phyloP scores from a whole-genome alignment of 2,113 vertebrate genomes.

The Monopterus albus region DNA sequence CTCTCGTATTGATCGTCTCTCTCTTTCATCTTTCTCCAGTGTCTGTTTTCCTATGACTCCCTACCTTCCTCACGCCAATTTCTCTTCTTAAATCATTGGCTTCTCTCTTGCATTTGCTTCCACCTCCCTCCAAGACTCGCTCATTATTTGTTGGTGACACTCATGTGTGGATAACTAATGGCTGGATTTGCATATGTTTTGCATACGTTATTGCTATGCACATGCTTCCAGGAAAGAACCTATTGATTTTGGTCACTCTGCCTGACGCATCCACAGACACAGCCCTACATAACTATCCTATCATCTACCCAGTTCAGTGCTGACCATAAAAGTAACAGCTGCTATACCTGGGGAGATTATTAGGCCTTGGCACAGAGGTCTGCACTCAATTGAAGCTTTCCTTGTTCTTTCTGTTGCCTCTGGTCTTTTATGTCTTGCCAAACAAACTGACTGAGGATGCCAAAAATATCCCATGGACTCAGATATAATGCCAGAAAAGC shows the following conservation, averaged over 20 bases:
- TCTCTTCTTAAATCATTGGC: not conserved
- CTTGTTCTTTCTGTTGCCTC: slow-evolving; percentile 28
- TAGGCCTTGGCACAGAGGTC: slow-evolving; percentile 41
- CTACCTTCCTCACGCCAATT: not conserved
- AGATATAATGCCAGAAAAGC: slow-evolving; percentile 23
- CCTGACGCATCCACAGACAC: not conserved
- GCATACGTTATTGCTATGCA: too few relatives aligned
- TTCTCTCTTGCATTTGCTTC: not conserved
- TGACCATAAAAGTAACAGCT: slow-evolving; percentile 17
- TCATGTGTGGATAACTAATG: not conserved
- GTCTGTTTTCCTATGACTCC: not conserved
- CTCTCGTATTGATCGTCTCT: slow-evolving; percentile 1
- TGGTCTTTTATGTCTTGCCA: slow-evolving; percentile 54
- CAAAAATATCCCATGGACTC: slow-evolving; percentile 42
- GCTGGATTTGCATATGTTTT: slow-evolving; percentile 19
- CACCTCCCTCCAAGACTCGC: not conserved
- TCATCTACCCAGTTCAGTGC: slow-evolving; percentile 1
- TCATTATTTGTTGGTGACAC: not conserved
- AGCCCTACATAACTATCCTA: slow-evolving; percentile 12
- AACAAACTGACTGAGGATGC: slow-evolving; percentile 45
- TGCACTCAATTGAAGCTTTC: slow-evolving; percentile 28
- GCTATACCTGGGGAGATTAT: slow-evolving; percentile 58
- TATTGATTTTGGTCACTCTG: not conserved
- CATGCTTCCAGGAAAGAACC: not conserved
- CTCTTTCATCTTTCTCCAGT: slow-evolving; percentile 5